These are phyloP conservation scores for Bombus fervidus DNA, from an alignment of 1,140 invertebrate genomes.

Conservation along the genomic window DNA sequence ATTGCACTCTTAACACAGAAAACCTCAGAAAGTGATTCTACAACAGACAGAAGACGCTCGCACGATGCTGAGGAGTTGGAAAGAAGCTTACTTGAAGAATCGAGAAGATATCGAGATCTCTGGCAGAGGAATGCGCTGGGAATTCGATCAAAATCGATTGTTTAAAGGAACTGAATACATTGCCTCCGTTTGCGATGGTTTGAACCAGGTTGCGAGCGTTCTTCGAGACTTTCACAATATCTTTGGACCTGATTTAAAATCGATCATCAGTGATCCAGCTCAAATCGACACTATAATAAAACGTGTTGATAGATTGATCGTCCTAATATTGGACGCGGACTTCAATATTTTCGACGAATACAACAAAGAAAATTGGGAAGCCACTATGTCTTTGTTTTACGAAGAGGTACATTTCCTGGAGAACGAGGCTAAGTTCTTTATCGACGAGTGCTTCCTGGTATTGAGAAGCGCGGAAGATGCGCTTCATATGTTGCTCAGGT, in stretches of 20 bases:
- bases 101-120: conserved; percentile 91
- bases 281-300: conserved; percentile 92
- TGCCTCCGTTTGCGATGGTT: conserved; percentile 88
- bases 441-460: conserved; percentile 91
- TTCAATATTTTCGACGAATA: conserved; percentile 91
- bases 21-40: conserved; percentile 81
- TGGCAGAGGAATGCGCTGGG: conserved; percentile 93
- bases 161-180: conserved; percentile 94
- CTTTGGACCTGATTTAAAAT: conserved; percentile 92
- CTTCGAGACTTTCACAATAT: conserved; percentile 94
- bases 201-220: conserved; percentile 88
- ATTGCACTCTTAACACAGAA: conserved; percentile 72
- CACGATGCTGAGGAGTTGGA: conserved; percentile 90
- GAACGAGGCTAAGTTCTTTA: conserved; percentile 91
- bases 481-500: conserved; percentile 90
- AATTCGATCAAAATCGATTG: conserved; percentile 91
- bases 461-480: conserved; percentile 90
- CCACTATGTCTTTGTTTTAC: conserved; percentile 89
- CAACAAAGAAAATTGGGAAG: conserved; percentile 92
- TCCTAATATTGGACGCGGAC: conserved; percentile 88
- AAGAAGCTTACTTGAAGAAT: conserved; percentile 87
- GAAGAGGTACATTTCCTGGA: conserved; percentile 89
- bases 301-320: conserved; percentile 87
- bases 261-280: conserved; percentile 91
- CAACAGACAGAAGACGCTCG: conserved; percentile 84